Evolutionary conservation across 1,140 invertebrate genomes (phyloP), one percentile per base, ranked within the genome.

Genomic region (Neodiprion fabricii): DNA sequence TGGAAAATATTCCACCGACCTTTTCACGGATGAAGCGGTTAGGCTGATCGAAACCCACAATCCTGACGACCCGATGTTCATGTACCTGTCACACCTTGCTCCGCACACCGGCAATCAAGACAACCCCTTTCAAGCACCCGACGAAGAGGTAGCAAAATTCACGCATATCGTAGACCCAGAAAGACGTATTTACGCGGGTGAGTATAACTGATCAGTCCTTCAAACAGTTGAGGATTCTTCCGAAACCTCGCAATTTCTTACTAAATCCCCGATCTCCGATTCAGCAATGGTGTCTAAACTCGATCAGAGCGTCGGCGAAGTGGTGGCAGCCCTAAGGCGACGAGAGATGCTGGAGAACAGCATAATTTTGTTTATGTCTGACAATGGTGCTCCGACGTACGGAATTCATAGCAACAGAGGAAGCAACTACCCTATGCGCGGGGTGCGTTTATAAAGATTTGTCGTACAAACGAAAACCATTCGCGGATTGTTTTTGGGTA

Each of bases 391-490:
- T 0, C 92, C 94, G 17, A 93, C 95, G 0, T 84, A 89, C 61
- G 94, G 92, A 14, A 88, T 91, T 72, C 92, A 94, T 78, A 85
- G 87, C 9, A 98, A 97, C 85, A 91, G 91, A 50, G 96, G 94
- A 11, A 96, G 94, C 40, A 98, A 98, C 89, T 97, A 92, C 90
- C 96, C 96, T 61, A 87, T 98, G 0, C 91, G 94, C 87, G 96
- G 96, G 65, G 93, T 95, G 89, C 89, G 83, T 79, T 72, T 67
- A 71, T 17, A 48, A 75, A 66, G 67, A 70, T 72, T 14, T 71
- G 17, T 61, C 70, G 11, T 23, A 53, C 61, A 73, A 70, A 74
- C 49, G 48, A 28, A 48, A 70, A 49, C 48, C 10, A 77, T n/a
- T 23, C 69, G 53, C 11, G 23, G 48, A 10, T 23, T 47, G 53